Evolutionary conservation across 2,113 vertebrate genomes (phyloP), one percentile per base, ranked within the genome.

Genomic region (Plecturocebus donacophilus): DNA sequence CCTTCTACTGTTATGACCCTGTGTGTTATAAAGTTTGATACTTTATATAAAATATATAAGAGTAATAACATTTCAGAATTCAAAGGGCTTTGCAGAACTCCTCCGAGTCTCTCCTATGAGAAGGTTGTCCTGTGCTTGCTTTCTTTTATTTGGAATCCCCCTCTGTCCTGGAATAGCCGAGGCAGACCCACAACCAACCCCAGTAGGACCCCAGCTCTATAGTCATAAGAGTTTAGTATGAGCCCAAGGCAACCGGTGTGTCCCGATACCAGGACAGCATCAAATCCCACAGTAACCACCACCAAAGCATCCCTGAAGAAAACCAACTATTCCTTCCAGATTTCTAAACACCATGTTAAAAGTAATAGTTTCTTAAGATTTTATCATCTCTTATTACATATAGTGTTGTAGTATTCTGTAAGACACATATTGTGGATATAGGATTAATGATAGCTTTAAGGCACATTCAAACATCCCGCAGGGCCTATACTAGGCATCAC

Each of bases 171-270:
- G 35, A 56, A 30, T 1, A 56, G 25, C 3, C 30, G 25, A 61
- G 52, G 9, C 8, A 82, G 35, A 8, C 12, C 11, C 23, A 35
- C 0, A 3, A 1, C 11, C 8, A 84, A 1, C 0, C 25, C 49
- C 20, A 8, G 2, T 1, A 54, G 25, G 6, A 92, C 6, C 23
- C 17, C 38, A 30, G 2, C 1, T 84, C 8, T 58, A 4, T 4
- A 76, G 4, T 5, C 2, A 8, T 17, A 30, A 40, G 20, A 66
- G 4, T 23, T 80, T 3, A 32, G 0, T 54, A 25, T 52, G 71
- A 71, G 38, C 71, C 16, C 8, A 45, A 19, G 27, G 3, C 20
- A 13, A 75, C 10, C 25, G 64, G 11, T 42, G 64, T 75, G 38
- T 6, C 13, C 23, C 64, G 21, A 87, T 64, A 25, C 40, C 5